Evolutionary conservation across 2,888 invertebrate genomes (phyloP), one percentile per base, ranked within the genome.

Genomic region (Xestia xanthographa): DNA sequence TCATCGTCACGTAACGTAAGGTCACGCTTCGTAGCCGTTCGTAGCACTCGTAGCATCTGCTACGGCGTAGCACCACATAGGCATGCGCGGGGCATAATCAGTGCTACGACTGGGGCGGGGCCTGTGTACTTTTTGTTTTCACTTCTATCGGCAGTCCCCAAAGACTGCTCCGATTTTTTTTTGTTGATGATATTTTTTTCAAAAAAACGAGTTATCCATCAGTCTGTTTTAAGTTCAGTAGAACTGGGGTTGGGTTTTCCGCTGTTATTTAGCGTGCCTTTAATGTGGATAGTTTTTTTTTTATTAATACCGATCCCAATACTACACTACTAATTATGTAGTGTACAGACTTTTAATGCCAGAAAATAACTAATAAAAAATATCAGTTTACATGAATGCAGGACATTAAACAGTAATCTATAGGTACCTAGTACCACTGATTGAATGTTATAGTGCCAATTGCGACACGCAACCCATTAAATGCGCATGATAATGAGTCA

Each of bases 361-460:
- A n/a, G 50, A 56, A 81, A 66, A 82, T 75, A 20, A 34, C 29
- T 2, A 48, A 34, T 41, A 63, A 41, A 58, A 58, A 34, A 53
- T 82, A 82, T 82, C 82, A 53, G 78, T 20, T 17, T 29, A n/a
- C 58, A 66, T 34, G n/a, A 78, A 78, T 76, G 76, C 43, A 66
- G 34, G 50, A 34, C 41, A 82, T 82, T 45, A 38, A 53, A 50
- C n/a, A 62, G 56, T 82, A 78, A 78, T 66, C 26, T 29, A 22
- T 50, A 17, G 34, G 26, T 38, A 9, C 14, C 34, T 34, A 34
- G 34, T 34, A 60, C 29, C 48, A 26, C 43, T 11, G 65, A 66
- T 66, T 75, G 41, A 82, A 81, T 26, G 75, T 66, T 20, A 43
- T 50, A 66, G 45, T 74, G 29, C 1, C 20, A 17, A 56, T 26